Evolutionary conservation across 2,797 vertebrate species (phyloP).

Genomic region (Cheirogaleus major): DNA sequence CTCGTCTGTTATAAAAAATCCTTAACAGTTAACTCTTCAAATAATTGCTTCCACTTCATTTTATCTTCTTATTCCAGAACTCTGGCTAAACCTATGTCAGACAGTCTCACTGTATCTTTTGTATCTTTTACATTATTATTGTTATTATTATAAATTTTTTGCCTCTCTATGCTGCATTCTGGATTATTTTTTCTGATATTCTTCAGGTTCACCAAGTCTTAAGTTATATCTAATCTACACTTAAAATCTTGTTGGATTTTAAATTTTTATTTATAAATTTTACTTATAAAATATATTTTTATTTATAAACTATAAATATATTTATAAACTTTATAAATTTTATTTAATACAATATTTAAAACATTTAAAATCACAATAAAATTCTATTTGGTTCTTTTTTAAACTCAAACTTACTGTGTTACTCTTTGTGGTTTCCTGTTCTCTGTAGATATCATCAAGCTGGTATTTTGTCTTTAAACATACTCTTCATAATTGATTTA

Average conservation of each 20-base stretch:
- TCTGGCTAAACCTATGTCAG: not conserved
- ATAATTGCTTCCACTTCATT: constrained; percentile 18
- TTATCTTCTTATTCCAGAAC: not conserved
- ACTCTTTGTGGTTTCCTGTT: not conserved
- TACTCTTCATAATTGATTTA: not conserved
- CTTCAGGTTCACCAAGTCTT: not conserved
- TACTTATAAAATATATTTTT: not conserved
- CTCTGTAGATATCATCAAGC: not conserved
- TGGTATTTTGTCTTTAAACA: constrained; percentile 14
- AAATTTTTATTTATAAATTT: not conserved
- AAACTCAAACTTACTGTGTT: not conserved
- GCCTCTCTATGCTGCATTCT: not conserved
- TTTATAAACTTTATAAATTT: constrained; percentile 14
- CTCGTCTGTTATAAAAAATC: not conserved
- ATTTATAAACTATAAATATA: not conserved
- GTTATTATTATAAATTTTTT: too few relatives aligned
- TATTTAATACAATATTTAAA: not conserved
- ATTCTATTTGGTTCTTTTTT: not conserved
- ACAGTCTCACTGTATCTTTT: not conserved
- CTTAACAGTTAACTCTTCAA: constrained; percentile 23
- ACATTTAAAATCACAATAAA: constrained; percentile 39
- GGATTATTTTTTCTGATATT: not conserved
- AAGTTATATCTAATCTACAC: not conserved
- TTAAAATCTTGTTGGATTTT: not conserved
- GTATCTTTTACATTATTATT: not conserved